phyloP scores from a whole-genome alignment of 2,797 vertebrate genomes.

The Psittacula echo region DNA sequence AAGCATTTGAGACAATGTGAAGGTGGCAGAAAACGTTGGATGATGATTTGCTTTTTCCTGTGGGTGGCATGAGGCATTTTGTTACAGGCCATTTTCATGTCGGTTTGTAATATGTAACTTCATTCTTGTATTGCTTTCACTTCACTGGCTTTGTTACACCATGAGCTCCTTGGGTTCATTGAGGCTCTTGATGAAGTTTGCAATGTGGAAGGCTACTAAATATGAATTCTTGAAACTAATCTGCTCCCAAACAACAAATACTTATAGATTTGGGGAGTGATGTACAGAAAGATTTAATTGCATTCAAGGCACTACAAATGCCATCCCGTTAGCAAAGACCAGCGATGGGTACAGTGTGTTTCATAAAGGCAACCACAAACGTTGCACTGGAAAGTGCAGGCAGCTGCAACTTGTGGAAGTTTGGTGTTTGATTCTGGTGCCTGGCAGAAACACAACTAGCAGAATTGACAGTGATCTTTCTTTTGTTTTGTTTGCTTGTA shows the following conservation, averaged over 20 bases:
- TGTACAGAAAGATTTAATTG: neutral
- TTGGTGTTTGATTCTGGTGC: neutral
- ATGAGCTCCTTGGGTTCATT: fast-evolving
- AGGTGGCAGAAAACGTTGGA: neutral
- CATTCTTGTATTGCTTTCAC: neutral
- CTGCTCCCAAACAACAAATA: neutral
- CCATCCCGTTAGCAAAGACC: neutral
- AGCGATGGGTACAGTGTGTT: neutral
- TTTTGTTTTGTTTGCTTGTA: neutral
- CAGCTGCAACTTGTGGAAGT: neutral
- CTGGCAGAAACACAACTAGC: neutral
- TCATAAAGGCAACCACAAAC: neutral
- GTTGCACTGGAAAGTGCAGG: neutral
- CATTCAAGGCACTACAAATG: neutral
- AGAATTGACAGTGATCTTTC: neutral
- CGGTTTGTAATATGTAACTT: neutral
- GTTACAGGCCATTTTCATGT: neutral
- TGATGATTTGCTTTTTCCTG: neutral
- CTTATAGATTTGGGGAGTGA: neutral
- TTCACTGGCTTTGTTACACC: neutral
- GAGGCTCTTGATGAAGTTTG: neutral
- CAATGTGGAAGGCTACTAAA: neutral
- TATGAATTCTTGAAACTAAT: neutral
- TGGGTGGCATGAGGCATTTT: neutral
- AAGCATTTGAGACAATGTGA: neutral